Evolutionary conservation across 2,113 vertebrate species (phyloP).

Genomic region (Agapornis roseicollis): DNA sequence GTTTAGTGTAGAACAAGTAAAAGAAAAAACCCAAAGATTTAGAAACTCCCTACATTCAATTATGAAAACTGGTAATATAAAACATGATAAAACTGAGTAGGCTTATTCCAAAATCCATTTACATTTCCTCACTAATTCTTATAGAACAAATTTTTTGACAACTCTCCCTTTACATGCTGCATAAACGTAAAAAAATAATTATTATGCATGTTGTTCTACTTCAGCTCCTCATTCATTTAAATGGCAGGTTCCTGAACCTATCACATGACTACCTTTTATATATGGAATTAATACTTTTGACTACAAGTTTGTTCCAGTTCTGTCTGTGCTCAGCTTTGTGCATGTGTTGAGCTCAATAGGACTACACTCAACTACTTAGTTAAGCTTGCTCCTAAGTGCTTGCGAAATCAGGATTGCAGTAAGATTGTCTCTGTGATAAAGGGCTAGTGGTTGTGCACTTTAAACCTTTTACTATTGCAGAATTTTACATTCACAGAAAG

Average conservation of each 20-base stretch:
- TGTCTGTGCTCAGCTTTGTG: background rate
- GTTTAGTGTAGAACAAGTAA: background rate
- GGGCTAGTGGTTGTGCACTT: background rate
- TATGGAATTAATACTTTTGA: background rate
- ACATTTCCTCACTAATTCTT: background rate
- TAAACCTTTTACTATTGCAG: background rate
- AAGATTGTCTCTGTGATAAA: constrained; percentile 13
- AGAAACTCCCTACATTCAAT: background rate
- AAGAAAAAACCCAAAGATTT: background rate
- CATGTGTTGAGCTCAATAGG: background rate
- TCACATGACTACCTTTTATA: background rate
- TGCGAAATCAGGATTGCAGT: background rate
- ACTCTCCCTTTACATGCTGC: background rate
- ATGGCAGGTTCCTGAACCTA: background rate
- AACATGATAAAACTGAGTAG: background rate
- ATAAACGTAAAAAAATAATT: background rate
- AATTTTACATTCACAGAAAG: background rate
- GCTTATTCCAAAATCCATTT: background rate
- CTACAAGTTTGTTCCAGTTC: background rate
- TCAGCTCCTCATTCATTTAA: background rate
- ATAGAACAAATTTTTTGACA: background rate
- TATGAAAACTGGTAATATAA: background rate
- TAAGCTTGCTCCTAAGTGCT: background rate
- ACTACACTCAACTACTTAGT: background rate
- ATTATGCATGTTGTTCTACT: background rate